Conservation (phyloP, 2,113 vertebrate genomes). For the Coptodon rendalli region DNA sequence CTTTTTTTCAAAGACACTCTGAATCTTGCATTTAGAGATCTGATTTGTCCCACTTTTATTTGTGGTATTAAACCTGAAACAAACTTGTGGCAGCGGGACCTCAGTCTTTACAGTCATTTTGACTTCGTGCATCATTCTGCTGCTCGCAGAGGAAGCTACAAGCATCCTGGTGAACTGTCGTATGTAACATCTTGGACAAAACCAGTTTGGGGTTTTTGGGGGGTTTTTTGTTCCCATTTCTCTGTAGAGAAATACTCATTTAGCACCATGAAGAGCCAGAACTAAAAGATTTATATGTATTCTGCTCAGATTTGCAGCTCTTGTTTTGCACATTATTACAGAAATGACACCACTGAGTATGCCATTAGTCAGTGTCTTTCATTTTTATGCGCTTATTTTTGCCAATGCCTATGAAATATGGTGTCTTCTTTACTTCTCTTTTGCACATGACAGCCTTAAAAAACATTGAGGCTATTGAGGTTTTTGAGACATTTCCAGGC, state of each 20-base stretch:
- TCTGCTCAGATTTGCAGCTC: neutral
- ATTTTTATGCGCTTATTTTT: neutral
- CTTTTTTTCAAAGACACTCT: neutral
- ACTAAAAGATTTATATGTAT: neutral
- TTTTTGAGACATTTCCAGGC: neutral
- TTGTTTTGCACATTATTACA: neutral
- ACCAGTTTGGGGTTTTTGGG: rapidly evolving
- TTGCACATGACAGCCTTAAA: neutral
- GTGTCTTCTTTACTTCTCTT: neutral
- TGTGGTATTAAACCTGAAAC: neutral
- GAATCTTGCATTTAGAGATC: neutral
- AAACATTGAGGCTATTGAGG: neutral
- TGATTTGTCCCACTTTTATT: neutral
- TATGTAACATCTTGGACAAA: neutral
- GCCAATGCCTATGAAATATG: neutral
- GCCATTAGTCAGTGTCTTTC: neutral
- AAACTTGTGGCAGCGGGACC: neutral
- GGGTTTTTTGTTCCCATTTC: neutral
- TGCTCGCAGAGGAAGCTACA: neutral
- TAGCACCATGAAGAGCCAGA: neutral
- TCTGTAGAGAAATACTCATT: neutral
- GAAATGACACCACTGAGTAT: neutral
- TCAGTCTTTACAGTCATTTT: neutral
- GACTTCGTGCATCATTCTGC: neutral
- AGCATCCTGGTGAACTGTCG: neutral